Evolutionary conservation across 2,113 vertebrate species (phyloP).

Genomic region (Microcebus jonahi): DNA sequence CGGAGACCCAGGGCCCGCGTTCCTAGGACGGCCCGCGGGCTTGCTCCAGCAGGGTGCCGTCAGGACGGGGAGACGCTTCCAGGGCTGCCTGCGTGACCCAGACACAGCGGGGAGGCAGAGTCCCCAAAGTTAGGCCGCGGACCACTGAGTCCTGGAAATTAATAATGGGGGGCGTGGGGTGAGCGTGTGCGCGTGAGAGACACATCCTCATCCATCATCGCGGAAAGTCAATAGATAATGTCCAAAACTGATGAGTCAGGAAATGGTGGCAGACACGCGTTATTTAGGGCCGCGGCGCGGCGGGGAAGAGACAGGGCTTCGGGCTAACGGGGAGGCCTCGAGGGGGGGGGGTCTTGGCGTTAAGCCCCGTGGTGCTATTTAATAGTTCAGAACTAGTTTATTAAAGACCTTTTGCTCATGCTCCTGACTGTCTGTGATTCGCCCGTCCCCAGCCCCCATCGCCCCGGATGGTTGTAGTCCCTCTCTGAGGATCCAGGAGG

Average conservation of each 20-base stretch:
- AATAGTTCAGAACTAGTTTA: background rate
- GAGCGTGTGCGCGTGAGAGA: background rate
- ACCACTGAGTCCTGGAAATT: fast-evolving
- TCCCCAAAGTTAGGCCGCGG: background rate
- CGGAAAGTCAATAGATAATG: background rate
- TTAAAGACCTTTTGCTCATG: background rate
- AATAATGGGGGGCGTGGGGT: background rate
- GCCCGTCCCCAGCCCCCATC: no score
- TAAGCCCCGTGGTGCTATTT: background rate
- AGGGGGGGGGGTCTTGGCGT: fast-evolving
- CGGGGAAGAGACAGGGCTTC: background rate
- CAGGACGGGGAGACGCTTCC: no score
- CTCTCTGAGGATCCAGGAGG: background rate
- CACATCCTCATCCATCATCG: background rate
- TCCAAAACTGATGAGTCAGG: background rate
- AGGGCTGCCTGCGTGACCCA: no score
- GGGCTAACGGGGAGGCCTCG: background rate
- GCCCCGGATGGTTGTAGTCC: background rate
- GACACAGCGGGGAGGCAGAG: background rate
- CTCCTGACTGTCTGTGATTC: background rate
- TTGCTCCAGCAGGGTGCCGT: background rate
- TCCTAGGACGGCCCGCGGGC: fast-evolving
- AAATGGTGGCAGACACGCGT: background rate
- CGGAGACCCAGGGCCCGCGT: background rate
- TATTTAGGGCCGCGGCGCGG: background rate